A percentile compares a stretch with the other conserved stretches of the same genome.
Conservation (phyloP, 2,888 invertebrate species). For the Myathropa florea region DNA sequence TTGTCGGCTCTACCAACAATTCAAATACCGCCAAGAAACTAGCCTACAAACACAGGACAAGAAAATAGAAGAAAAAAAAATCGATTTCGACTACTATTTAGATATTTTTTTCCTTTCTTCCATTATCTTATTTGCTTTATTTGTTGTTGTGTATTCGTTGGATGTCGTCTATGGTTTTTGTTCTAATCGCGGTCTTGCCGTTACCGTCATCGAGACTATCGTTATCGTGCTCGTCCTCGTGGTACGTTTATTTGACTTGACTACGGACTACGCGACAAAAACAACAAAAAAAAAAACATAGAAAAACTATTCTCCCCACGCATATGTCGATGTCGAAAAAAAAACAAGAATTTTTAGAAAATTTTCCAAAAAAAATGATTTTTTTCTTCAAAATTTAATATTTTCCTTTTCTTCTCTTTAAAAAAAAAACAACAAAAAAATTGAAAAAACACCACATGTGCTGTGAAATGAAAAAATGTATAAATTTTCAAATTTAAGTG, state of each 20-base stretch:
- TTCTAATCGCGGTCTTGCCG: conserved; percentile 14
- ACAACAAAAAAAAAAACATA: neutral
- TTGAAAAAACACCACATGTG: neutral
- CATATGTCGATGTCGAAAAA: no score
- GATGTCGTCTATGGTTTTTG: neutral
- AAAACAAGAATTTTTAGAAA: neutral
- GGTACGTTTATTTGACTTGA: conserved; percentile 19
- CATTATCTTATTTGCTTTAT: neutral
- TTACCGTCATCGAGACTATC: conserved; percentile 4
- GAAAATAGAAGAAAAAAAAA: conserved; percentile 33
- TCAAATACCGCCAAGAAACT: conserved; percentile 32
- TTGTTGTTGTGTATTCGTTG: neutral
- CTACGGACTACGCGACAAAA: conserved; percentile 3
- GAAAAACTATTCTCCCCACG: no score
- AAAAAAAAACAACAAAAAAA: neutral
- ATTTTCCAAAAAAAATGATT: no score
- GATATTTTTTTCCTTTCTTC: neutral
- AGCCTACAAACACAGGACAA: neutral
- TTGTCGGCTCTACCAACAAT: no score
- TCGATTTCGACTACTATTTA: conserved; percentile 43
- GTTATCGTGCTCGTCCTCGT: conserved; percentile 35
- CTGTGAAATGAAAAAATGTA: neutral
- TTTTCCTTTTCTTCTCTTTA: neutral
- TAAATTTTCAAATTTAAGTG: conserved; percentile 24
- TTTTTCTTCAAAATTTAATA: neutral